phyloP scores from a whole-genome alignment of 2,888 invertebrate genomes.

The Mechanitis mazaeus region DNA sequence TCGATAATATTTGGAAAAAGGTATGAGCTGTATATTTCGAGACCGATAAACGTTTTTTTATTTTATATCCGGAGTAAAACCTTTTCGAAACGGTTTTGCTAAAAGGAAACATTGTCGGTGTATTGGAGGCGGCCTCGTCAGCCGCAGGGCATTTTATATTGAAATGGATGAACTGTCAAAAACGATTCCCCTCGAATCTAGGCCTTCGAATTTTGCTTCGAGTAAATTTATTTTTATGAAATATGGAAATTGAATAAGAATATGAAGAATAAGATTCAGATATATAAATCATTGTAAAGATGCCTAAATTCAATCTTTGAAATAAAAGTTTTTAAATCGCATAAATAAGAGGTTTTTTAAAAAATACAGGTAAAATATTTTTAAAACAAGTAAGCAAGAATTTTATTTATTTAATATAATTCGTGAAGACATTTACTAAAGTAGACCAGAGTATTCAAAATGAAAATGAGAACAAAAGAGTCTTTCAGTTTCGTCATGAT shows the following conservation, averaged over 20 bases:
- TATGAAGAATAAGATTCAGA: neutral
- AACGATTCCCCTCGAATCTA: constrained; percentile 1
- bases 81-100: neutral
- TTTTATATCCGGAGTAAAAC: neutral
- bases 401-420: too few relatives aligned
- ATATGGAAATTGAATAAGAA: constrained; percentile 1
- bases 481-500: neutral
- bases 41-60: neutral
- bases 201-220: neutral
- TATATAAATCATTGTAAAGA: neutral
- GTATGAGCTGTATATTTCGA: too few relatives aligned
- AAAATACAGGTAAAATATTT: neutral
- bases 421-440: neutral
- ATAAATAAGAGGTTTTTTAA: neutral
- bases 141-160: constrained; percentile 18
- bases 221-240: neutral
- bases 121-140: constrained; percentile 13
- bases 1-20: too few relatives aligned
- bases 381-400: too few relatives aligned
- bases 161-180: constrained; percentile 15
- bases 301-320: neutral
- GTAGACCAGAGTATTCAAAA: neutral
- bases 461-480: constrained; percentile 1
- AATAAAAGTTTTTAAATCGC: too few relatives aligned
- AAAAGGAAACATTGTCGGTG: constrained; percentile 8